A percentile compares a stretch with the other conserved stretches of the same genome.
phyloP scores from a whole-genome alignment of 1,140 invertebrate genomes.

The Trichogramma pretiosum region DNA sequence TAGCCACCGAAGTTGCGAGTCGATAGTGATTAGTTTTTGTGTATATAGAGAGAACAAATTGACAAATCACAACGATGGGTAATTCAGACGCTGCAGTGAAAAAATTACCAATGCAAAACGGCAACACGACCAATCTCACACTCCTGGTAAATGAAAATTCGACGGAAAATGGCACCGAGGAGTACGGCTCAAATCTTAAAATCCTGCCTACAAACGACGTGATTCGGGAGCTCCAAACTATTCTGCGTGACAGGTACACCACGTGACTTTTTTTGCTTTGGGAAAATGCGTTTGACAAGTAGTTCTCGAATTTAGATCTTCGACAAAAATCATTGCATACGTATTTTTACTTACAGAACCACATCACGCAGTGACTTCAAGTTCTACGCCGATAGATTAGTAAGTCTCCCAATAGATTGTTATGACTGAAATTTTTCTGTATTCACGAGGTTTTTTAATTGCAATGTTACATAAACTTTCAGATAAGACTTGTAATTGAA shows the following conservation, averaged over 20 bases:
- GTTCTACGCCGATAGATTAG: constrained; percentile 90
- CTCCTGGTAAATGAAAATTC: too few species aligned
- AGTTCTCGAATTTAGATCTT: too few species aligned
- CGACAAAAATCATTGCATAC: too few species aligned
- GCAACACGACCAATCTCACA: constrained; percentile 11
- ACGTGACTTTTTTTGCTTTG: too few species aligned
- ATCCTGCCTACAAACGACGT: constrained; percentile 76
- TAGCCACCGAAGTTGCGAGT: neutral
- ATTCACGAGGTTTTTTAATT: too few species aligned
- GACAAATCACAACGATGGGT: too few species aligned
- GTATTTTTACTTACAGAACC: constrained; percentile 73
- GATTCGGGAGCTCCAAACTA: constrained; percentile 88
- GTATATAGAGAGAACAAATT: neutral
- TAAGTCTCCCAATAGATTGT: too few species aligned
- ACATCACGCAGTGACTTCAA: constrained; percentile 94
- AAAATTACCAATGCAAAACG: constrained; percentile 27
- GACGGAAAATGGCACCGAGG: constrained; percentile 42
- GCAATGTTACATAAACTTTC: too few species aligned
- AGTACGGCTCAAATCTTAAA: constrained; percentile 74
- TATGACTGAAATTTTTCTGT: constrained; percentile 2
- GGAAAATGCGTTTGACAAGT: too few species aligned
- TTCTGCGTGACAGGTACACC: constrained; percentile 90
- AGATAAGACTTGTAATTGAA: constrained; percentile 79
- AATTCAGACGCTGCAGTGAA: constrained; percentile 31
- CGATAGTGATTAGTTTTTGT: neutral